These are phyloP conservation scores for Daktulosphaira vitifoliae DNA, from an alignment of 1,140 invertebrate species.

Conservation along the genomic window DNA sequence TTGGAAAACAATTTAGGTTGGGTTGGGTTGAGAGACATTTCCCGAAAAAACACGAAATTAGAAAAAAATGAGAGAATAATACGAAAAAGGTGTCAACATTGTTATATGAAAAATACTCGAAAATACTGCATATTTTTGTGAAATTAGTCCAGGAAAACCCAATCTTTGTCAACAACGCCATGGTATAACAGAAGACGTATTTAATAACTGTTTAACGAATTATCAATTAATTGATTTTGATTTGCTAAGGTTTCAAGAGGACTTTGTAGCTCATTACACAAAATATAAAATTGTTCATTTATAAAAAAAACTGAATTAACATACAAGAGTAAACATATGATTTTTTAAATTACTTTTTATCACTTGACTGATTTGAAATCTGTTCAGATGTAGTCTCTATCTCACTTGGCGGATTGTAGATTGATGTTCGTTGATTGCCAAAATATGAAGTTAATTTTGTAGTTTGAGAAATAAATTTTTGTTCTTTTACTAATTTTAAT, in stretches of 20 bases:
- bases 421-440: background rate
- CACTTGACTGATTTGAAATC: background rate
- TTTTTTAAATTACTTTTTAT: background rate
- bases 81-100: too few species aligned
- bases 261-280: background rate
- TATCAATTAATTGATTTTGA: background rate
- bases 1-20: too few species aligned
- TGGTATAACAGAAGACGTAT: background rate
- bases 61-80: too few species aligned
- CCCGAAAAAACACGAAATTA: too few species aligned
- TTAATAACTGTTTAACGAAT: background rate
- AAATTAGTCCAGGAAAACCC: too few species aligned
- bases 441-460: background rate
- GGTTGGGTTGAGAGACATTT: too few species aligned
- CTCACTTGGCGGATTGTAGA: background rate
- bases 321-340: background rate
- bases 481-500: constrained; percentile 1
- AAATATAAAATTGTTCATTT: background rate
- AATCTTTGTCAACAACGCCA: too few species aligned
- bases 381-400: background rate
- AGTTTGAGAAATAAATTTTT: background rate
- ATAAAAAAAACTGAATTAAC: background rate
- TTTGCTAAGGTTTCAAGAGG: background rate
- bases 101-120: too few species aligned
- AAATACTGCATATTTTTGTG: too few species aligned